A percentile compares a stretch with the other conserved stretches of the same genome.
Evolutionary conservation across 1,140 invertebrate species (phyloP).

Genomic region (Lepidurus couesii): DNA sequence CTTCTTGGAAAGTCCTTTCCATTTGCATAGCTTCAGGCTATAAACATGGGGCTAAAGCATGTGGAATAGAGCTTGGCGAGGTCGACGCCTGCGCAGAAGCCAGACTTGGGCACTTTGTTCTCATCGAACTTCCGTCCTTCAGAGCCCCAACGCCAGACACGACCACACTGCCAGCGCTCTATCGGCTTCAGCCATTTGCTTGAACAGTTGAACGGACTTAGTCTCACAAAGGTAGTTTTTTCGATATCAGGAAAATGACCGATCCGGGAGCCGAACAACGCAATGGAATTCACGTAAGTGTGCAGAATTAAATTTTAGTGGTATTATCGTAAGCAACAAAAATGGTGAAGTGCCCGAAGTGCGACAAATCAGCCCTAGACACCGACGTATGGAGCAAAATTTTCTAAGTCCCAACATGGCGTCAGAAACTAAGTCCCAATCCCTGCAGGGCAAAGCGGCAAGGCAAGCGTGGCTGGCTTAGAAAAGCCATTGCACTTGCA

Average conservation of each 20-base stretch:
- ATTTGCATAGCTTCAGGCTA: background rate
- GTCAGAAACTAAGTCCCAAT: conserved; percentile 62
- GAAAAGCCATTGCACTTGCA: background rate
- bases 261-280: conserved; percentile 22
- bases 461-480: background rate
- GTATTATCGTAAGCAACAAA: background rate
- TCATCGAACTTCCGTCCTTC: background rate
- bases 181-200: conserved; percentile 39
- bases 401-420: conserved; percentile 82
- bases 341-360: background rate
- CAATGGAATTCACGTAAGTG: conserved; percentile 6
- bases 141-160: background rate
- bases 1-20: background rate
- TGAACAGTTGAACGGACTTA: conserved; percentile 41
- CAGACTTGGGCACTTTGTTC: conserved; percentile 43
- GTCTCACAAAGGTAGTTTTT: conserved; percentile 37
- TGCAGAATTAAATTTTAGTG: background rate
- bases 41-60: background rate
- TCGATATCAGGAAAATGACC: conserved; percentile 29
- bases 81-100: conserved; percentile 41
- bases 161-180: conserved; percentile 34
- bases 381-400: conserved; percentile 46
- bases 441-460: conserved; percentile 33
- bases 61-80: background rate
- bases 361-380: background rate